These are phyloP conservation scores for Spermophilus dauricus DNA, from an alignment of 2,113 vertebrate genomes.

Conservation along the genomic window DNA sequence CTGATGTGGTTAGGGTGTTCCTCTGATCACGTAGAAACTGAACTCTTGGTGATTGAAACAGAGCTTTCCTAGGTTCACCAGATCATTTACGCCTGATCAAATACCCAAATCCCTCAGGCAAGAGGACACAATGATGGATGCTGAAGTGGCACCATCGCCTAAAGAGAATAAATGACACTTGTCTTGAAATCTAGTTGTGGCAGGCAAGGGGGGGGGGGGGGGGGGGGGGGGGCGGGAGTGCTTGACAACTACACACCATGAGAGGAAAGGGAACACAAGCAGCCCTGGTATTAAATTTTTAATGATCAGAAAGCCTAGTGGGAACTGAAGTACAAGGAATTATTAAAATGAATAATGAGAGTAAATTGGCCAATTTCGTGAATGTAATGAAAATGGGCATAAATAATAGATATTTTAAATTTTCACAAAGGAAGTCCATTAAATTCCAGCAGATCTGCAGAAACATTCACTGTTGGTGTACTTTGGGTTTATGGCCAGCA, in stretches of 20 bases:
- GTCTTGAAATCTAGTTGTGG: not conserved
- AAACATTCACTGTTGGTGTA: not conserved
- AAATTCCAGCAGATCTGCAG: not conserved
- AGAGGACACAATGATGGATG: not conserved
- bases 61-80: not conserved
- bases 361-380: not conserved
- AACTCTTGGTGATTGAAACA: not conserved
- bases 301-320: not conserved
- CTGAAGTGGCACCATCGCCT: not conserved
- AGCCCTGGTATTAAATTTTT: not conserved
- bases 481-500: conserved; percentile 33
- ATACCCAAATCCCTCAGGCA: not conserved
- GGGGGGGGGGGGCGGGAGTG: rapidly evolving
- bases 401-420: not conserved
- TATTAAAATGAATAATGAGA: conserved; percentile 27
- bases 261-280: not conserved
- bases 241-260: rapidly evolving
- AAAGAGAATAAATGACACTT: not conserved
- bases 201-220: rapidly evolving
- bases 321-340: not conserved
- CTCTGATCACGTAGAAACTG: not conserved
- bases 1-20: not conserved
- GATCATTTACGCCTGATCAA: not conserved
- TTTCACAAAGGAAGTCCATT: not conserved
- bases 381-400: not conserved